Evolutionary conservation across 2,888 invertebrate species (phyloP).

Genomic region (Acleris holmiana): DNA sequence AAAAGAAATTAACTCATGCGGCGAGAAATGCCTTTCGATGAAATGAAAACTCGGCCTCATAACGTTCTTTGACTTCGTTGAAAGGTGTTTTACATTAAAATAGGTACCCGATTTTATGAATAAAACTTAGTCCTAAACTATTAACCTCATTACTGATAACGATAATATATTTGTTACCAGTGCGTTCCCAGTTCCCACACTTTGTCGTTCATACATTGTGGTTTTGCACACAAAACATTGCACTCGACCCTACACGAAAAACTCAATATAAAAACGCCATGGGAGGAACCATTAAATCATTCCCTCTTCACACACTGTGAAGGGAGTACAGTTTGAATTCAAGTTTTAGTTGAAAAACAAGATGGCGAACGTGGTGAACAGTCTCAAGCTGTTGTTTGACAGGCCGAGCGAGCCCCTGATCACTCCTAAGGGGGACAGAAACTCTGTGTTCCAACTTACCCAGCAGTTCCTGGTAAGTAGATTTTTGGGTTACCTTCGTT

Average conservation of each 20-base stretch:
- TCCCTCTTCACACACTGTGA: slow-evolving; percentile 75
- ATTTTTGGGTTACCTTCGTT: no score
- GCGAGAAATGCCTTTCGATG: no score
- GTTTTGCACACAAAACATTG: slow-evolving; percentile 48
- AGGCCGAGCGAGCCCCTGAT: slow-evolving; percentile 86
- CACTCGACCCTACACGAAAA: slow-evolving; percentile 45
- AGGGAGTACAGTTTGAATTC: slow-evolving; percentile 50
- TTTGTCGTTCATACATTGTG: slow-evolving; percentile 31
- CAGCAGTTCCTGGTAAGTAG: slow-evolving; percentile 85
- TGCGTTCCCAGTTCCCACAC: slow-evolving; percentile 17
- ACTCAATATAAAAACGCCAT: slow-evolving; percentile 46
- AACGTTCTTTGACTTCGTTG: no score
- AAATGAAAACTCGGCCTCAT: no score
- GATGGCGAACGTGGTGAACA: slow-evolving; percentile 58
- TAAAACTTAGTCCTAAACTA: no score
- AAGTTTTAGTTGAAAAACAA: slow-evolving; percentile 41
- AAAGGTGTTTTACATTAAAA: no score
- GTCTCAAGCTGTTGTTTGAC: slow-evolving; percentile 80
- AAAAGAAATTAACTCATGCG: no score
- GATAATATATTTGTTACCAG: slow-evolving; percentile 4
- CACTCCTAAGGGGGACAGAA: slow-evolving; percentile 85
- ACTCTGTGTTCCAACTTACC: slow-evolving; percentile 85
- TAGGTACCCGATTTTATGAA: no score
- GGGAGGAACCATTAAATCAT: slow-evolving; percentile 41
- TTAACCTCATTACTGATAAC: slow-evolving; percentile 26